A percentile compares a stretch with the other conserved stretches of the same genome.
Evolutionary conservation across 1,140 invertebrate genomes (phyloP).

Genomic region (Chrysopa pallens): DNA sequence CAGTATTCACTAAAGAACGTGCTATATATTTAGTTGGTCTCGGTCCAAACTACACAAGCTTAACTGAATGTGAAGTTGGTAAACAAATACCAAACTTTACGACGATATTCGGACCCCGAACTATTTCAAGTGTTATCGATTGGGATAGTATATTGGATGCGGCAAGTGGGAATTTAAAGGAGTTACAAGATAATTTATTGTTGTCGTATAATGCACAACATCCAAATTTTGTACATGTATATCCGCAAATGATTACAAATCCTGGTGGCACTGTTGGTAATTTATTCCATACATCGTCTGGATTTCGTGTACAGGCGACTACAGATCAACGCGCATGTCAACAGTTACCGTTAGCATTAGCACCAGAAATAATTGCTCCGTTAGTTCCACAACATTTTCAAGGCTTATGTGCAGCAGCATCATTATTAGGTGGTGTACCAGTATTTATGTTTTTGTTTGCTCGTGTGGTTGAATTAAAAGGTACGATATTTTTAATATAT

Average conservation of each 20-base stretch:
- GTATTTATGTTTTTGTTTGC: neutral
- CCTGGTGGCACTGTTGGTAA: constrained; percentile 24
- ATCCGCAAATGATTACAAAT: constrained; percentile 33
- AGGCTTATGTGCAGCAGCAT: neutral
- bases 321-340: neutral
- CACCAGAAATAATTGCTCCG: neutral
- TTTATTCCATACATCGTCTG: neutral
- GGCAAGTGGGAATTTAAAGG: constrained; percentile 22
- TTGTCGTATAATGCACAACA: constrained; percentile 36
- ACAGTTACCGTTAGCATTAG: neutral
- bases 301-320: neutral
- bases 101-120: constrained; percentile 22
- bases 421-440: neutral
- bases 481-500: neutral
- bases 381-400: neutral
- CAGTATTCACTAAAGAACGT: constrained; percentile 28
- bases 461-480: neutral
- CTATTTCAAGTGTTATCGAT: constrained; percentile 21
- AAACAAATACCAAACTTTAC: constrained; percentile 26
- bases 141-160: constrained; percentile 26
- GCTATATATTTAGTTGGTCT: constrained; percentile 27
- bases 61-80: constrained; percentile 28
- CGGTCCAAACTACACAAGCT: constrained; percentile 29
- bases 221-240: constrained; percentile 32
- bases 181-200: constrained; percentile 37